phyloP scores from a whole-genome alignment of 1,140 invertebrate species.

The Drosophila obscura region DNA sequence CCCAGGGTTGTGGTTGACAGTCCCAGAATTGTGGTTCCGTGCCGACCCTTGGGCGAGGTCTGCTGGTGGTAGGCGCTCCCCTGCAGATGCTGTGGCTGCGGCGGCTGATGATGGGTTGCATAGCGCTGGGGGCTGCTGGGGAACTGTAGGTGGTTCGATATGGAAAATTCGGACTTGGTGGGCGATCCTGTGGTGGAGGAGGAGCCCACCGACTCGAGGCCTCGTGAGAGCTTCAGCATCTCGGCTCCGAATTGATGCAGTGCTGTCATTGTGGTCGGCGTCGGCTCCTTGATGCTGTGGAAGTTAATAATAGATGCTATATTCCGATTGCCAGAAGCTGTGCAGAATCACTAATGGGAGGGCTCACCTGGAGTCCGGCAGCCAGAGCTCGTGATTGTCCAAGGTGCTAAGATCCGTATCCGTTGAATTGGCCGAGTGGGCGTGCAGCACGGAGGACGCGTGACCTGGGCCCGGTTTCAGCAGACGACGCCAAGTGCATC shows the following conservation, averaged over 20 bases:
- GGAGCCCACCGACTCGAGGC: constrained; percentile 87
- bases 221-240: constrained; percentile 91
- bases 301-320: constrained; percentile 5
- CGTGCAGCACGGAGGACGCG: constrained; percentile 87
- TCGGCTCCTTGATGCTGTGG: constrained; percentile 86
- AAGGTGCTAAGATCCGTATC: constrained; percentile 92
- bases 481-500: constrained; percentile 87
- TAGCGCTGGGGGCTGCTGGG: constrained; percentile 70
- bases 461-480: constrained; percentile 84
- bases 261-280: constrained; percentile 91
- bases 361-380: constrained; percentile 88
- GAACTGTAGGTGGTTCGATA: constrained; percentile 70
- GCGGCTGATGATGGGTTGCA: constrained; percentile 44
- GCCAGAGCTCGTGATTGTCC: constrained; percentile 91
- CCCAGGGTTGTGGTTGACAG: constrained; percentile 53
- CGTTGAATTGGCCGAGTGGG: constrained; percentile 89
- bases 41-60: constrained; percentile 54
- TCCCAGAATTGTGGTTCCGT: constrained; percentile 42
- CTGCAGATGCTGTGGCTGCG: constrained; percentile 39
- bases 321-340: background rate
- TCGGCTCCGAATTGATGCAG: constrained; percentile 92
- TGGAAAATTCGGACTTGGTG: constrained; percentile 81
- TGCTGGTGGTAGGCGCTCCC: constrained; percentile 49
- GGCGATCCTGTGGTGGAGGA: constrained; percentile 84
- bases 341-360: background rate